Base-by-base conservation (phyloP, 1,140 invertebrate species). In the Drosophila novamexicana region DNA sequence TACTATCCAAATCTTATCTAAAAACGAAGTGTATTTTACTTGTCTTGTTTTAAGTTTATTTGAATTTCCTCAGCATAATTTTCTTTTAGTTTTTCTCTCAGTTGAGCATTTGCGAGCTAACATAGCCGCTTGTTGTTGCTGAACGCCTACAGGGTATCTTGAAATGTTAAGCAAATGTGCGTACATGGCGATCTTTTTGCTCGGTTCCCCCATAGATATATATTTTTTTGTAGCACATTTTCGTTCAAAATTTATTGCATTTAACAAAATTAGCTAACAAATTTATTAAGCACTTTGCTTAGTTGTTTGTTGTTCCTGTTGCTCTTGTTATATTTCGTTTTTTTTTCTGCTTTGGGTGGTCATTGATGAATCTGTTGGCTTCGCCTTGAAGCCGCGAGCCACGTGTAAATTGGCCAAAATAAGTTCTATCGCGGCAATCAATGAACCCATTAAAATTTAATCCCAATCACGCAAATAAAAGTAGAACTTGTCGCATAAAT, bases 361-460 rank as follows among this genome's bases (percentile, higher is more conserved):
- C 79, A 88, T 83, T 88, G 83, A 88, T 86, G 80, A 70, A 88
- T 83, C 69, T 72, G 37, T 79, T 45, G 18, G 40, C 7, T 54
- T 59, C 36, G 42, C 57, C 63, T 56, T 63, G 40, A 47, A 34
- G 32, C 40, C 29, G 22, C 36, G 40, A 18, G 72, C 84, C 83
- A 88, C 83, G 83, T 88, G 83, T 88, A 88, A 83, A 69, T 78
- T 79, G 77, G 69, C 68, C 53, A 54, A 72, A 68, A 62, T 36
- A 12, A 22, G 22, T 40, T 71, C 29, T 16, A 62, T 49, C 10
- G 32, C 58, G 32, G 69, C 80, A 89, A 89, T 89, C 84, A 89
- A 89, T 89, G 84, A 89, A 89, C 84, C 84, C 84, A 89, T 89
- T 89, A 89, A 89, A 89, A 47, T 80, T 88, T 88, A 89, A 84